A percentile compares a stretch with the other conserved stretches of the same genome.
These are phyloP conservation scores for Phainopepla nitens DNA, from an alignment of 2,113 vertebrate species.

Conservation along the genomic window DNA sequence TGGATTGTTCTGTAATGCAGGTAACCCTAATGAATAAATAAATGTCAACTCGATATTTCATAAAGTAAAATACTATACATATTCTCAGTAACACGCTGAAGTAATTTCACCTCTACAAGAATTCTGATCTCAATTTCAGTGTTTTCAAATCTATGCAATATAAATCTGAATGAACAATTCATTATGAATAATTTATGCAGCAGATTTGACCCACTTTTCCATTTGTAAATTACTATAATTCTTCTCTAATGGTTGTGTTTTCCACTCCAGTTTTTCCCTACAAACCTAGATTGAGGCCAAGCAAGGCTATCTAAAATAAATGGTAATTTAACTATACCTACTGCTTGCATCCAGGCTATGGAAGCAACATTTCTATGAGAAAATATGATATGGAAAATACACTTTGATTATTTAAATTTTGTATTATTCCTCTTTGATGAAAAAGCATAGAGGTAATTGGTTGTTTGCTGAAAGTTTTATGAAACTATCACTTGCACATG, in stretches of 20 bases:
- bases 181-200: slow-evolving; percentile 33
- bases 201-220: slow-evolving; percentile 33
- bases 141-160: slow-evolving; percentile 1
- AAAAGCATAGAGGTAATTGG: background rate
- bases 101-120: slow-evolving; percentile 15
- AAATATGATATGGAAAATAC: background rate
- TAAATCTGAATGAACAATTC: slow-evolving; percentile 1
- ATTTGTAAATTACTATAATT: slow-evolving; percentile 28
- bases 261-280: background rate
- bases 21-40: slow-evolving; percentile 37
- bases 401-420: background rate
- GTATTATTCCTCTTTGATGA: background rate
- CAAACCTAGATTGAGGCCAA: background rate
- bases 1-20: background rate
- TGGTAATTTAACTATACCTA: background rate
- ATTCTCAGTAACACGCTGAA: background rate
- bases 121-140: slow-evolving; percentile 1
- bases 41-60: background rate
- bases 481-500: background rate
- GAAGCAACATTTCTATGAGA: background rate
- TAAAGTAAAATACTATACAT: background rate
- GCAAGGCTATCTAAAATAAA: background rate
- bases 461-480: background rate
- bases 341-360: background rate
- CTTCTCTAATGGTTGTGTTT: background rate